Percentiles rank a stretch among this genome's conserved stretches.
Evolutionary conservation across 2,113 vertebrate genomes (phyloP).

Genomic region (cattle (Bos taurus)): ARS-UCD2.0 NC_037334.1:81234501-81235000

Average conservation of each 20-base stretch:
- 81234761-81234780: neutral
- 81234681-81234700: neutral
- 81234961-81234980: neutral
- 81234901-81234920: neutral
- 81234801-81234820: neutral
- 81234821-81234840: neutral
- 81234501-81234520: neutral
- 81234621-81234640: neutral
- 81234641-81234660: neutral
- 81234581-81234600: fast-evolving
- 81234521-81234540: neutral
- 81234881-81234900: neutral
- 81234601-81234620: fast-evolving
- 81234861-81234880: neutral
- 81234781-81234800: neutral
- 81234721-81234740: neutral
- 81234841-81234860: neutral
- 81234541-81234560: neutral
- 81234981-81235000: neutral
- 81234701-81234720: neutral
- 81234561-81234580: neutral
- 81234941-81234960: neutral
- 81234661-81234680: neutral
- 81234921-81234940: neutral
- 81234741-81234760: neutral